Evolutionary conservation across 1,140 invertebrate genomes (phyloP), one percentile per base, ranked within the genome.

Genomic region (Cataglyphis hispanica): DNA sequence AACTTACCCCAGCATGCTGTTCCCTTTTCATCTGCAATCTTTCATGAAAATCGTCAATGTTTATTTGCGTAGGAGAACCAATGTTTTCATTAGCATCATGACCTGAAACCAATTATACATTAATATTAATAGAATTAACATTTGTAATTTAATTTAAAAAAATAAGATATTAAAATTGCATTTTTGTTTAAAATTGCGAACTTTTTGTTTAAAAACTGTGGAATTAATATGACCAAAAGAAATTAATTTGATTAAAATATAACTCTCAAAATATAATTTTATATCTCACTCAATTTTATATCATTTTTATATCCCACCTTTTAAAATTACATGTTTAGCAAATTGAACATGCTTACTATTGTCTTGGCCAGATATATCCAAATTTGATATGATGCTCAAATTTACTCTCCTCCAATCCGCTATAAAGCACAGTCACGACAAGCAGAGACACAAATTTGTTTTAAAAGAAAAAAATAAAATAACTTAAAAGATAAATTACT

Each of bases 21-120:
- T 95, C 94, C 31, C 91, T 91, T 50, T 93, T 95, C 8, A 91
- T 87, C 85, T 93, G 94, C 85, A 96, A 94, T 72, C 95, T 95
- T 84, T 96, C 96, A 13, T 95, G 93, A 19, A 96, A 88, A 86
- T 96, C 95, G 27, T 93, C 94, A 64, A 95, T 88, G 66, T 93
- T 94, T 56, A 93, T 94, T 91, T 95, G 96, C 22, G 95, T 96
- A 43, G 96, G 96, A 0, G 97, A 97, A 13, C 97, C 97, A 86
- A 98, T 97, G 91, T 98, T 97, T 88, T 96, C 96, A 89, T 96
- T 96, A 1, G 97, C 96, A 93, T 97, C 96, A 27, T 96, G 96
- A 60, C 96, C 96, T 93, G 96, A 91, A 95, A 94, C 22, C 58
- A 67, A 87, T 76, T 13, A 37, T 22, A 58, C 8, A 60, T 60